Conservation (phyloP, 2,888 invertebrate genomes). For the Phyllotreta cruciferae region DNA sequence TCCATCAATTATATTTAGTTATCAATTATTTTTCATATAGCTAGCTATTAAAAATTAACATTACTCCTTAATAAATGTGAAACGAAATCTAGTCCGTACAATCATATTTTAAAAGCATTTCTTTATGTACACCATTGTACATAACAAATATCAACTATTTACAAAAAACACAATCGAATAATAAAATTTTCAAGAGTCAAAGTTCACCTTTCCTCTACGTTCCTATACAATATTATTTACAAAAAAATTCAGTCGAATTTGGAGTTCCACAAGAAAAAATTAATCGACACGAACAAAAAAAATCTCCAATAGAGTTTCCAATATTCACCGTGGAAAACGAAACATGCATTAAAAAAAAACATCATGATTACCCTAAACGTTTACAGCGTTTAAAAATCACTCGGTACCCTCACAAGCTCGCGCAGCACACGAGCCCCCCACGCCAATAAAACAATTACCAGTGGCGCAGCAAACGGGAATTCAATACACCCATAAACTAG, state of each 20-base stretch:
- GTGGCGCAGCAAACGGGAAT: too few relatives aligned
- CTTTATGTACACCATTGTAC: slow-evolving; percentile 55
- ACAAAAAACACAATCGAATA: slow-evolving; percentile 45
- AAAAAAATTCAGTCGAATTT: slow-evolving; percentile 35
- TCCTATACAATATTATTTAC: slow-evolving; percentile 48
- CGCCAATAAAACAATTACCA: too few relatives aligned
- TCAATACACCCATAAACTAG: too few relatives aligned
- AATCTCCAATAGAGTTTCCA: background rate
- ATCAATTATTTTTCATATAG: slow-evolving; percentile 34
- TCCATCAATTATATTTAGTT: slow-evolving; percentile 42
- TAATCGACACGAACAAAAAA: background rate
- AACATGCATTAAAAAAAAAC: too few relatives aligned
- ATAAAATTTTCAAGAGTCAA: slow-evolving; percentile 35
- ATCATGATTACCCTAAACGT: too few relatives aligned
- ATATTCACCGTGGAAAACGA: too few relatives aligned
- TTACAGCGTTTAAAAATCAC: too few relatives aligned
- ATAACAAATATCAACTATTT: slow-evolving; percentile 52
- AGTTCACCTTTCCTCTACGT: slow-evolving; percentile 32
- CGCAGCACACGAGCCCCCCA: too few relatives aligned
- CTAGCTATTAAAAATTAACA: slow-evolving; percentile 43
- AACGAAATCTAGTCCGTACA: slow-evolving; percentile 38
- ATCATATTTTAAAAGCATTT: slow-evolving; percentile 45
- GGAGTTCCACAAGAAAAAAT: slow-evolving; percentile 10
- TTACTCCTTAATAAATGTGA: slow-evolving; percentile 42
- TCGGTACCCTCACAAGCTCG: too few relatives aligned